These are phyloP conservation scores for Tanytarsus gracilentus DNA, from an alignment of 2,888 invertebrate species.

Conservation along the genomic window DNA sequence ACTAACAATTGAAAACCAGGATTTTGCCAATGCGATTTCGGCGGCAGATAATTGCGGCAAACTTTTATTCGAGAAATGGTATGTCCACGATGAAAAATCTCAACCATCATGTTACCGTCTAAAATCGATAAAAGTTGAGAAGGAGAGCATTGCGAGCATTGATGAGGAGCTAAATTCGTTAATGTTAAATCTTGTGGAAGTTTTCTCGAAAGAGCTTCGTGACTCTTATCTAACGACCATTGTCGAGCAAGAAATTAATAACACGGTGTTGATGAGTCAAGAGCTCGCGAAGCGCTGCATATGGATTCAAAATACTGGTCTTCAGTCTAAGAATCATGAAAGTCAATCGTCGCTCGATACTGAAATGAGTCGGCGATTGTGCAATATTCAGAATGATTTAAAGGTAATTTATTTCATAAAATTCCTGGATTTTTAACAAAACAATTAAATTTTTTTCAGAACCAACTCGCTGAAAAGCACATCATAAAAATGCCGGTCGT, in stretches of 20 bases:
- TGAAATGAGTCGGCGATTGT: conserved; percentile 60
- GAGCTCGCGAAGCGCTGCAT: conserved; percentile 70
- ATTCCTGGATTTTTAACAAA: neutral
- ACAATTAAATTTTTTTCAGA: conserved; percentile 41
- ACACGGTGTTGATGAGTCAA: conserved; percentile 69
- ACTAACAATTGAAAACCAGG: conserved; percentile 66
- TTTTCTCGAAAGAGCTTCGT: conserved; percentile 64
- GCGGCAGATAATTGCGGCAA: conserved; percentile 56
- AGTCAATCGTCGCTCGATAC: conserved; percentile 50
- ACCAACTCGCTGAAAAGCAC: conserved; percentile 64
- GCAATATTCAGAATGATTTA: conserved; percentile 61
- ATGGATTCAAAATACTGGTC: conserved; percentile 63
- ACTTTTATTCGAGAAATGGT: conserved; percentile 58
- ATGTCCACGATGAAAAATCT: conserved; percentile 56
- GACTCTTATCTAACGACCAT: conserved; percentile 74
- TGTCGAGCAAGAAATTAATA: conserved; percentile 75
- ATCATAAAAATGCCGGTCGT: conserved; percentile 51
- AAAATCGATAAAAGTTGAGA: conserved; percentile 41
- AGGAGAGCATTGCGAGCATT: neutral
- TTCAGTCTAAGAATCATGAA: conserved; percentile 45
- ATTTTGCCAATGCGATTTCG: conserved; percentile 66
- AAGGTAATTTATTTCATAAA: conserved; percentile 45
- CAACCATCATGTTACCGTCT: conserved; percentile 69
- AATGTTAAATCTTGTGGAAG: conserved; percentile 57
- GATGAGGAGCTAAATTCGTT: conserved; percentile 51